Conservation (phyloP, 1,140 invertebrate species). For the Glossosoma conforme region DNA sequence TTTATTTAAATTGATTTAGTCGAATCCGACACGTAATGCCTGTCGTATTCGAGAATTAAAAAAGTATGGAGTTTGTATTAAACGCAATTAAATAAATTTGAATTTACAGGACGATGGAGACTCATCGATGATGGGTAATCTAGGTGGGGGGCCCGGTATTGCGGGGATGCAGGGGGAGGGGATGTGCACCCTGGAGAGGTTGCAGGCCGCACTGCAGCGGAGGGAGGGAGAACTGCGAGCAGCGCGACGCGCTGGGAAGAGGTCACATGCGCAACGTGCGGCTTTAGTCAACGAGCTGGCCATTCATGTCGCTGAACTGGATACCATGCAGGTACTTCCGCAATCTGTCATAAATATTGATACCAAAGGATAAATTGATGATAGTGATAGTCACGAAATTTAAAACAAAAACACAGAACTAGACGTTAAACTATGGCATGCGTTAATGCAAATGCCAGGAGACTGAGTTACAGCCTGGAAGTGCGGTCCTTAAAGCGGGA, state of each 20-base stretch:
- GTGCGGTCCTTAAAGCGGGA: too few relatives aligned
- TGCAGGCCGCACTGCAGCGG: conserved; percentile 34
- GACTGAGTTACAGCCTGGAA: too few relatives aligned
- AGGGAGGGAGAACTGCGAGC: conserved; percentile 35
- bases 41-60: too few relatives aligned
- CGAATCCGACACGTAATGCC: too few relatives aligned
- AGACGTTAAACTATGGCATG: too few relatives aligned
- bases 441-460: too few relatives aligned
- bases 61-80: too few relatives aligned
- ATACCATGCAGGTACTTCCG: conserved; percentile 29
- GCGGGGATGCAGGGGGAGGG: conserved; percentile 32
- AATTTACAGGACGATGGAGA: conserved; percentile 42
- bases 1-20: too few relatives aligned
- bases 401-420: too few relatives aligned
- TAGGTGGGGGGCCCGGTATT: conserved; percentile 16
- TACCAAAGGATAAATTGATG: too few relatives aligned
- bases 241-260: conserved; percentile 18
- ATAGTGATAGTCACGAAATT: too few relatives aligned
- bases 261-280: conserved; percentile 24
- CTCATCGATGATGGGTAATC: conserved; percentile 31
- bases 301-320: conserved; percentile 32
- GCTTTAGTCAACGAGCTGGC: conserved; percentile 21
- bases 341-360: too few relatives aligned
- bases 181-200: conserved; percentile 35
- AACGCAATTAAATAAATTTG: background rate